phyloP scores from a whole-genome alignment of 2,113 vertebrate species.

The Pandion haliaetus region DNA sequence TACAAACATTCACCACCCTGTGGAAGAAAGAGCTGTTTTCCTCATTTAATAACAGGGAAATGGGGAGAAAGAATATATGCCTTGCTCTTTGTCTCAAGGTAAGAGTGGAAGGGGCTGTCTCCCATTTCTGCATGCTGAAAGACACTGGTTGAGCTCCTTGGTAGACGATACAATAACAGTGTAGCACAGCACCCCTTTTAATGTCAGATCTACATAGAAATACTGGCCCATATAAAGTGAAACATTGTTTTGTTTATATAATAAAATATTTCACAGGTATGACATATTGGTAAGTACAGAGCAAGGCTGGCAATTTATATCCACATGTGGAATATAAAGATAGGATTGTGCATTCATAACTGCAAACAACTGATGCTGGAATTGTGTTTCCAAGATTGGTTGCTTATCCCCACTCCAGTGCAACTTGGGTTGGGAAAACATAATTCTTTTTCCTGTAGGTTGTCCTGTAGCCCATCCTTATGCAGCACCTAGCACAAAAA shows the following conservation, averaged over 20 bases:
- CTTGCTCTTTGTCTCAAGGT: background rate
- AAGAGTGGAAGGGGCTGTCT: background rate
- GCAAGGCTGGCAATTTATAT: slow-evolving; percentile 50
- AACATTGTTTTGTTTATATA: slow-evolving; percentile 51
- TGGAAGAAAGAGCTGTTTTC: background rate
- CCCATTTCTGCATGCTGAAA: background rate
- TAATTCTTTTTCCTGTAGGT: background rate
- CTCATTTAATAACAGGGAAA: background rate
- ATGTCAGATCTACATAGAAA: slow-evolving; percentile 21
- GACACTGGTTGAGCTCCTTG: background rate
- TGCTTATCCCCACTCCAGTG: slow-evolving; percentile 1
- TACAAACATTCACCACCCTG: background rate
- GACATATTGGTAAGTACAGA: slow-evolving; percentile 24
- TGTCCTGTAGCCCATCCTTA: background rate
- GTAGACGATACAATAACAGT: background rate
- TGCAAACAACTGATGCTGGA: background rate
- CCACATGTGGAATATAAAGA: slow-evolving; percentile 48
- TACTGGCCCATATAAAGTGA: slow-evolving; percentile 28
- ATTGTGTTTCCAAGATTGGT: background rate
- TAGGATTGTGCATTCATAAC: slow-evolving; percentile 34
- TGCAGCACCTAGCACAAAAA: background rate
- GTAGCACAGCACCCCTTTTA: background rate
- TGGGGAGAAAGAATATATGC: background rate
- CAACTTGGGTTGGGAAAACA: background rate
- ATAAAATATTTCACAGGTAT: slow-evolving; percentile 60